A percentile compares a stretch with the other conserved stretches of the same genome.
phyloP scores from a whole-genome alignment of 2,888 invertebrate species.

The Callinectes sapidus region DNA sequence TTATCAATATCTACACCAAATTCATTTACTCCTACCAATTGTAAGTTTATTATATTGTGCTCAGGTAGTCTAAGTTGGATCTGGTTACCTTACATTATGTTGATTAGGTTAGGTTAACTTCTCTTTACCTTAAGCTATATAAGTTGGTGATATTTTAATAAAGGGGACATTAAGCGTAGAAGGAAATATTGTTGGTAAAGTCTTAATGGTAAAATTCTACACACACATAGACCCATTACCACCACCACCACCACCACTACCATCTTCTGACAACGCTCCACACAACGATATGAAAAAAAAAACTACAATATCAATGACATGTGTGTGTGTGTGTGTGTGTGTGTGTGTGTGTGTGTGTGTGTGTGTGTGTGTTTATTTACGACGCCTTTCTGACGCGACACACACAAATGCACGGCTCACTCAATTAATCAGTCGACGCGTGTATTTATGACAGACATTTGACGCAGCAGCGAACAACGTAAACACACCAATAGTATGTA shows the following conservation, averaged over 20 bases:
- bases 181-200: too few relatives aligned
- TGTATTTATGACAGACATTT: not conserved
- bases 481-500: not conserved
- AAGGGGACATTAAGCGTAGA: too few relatives aligned
- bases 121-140: too few relatives aligned
- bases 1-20: not conserved
- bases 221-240: too few relatives aligned
- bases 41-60: too few relatives aligned
- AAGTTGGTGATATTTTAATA: too few relatives aligned
- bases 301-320: not conserved
- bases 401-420: not conserved
- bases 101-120: too few relatives aligned
- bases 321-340: not conserved
- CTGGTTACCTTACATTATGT: too few relatives aligned
- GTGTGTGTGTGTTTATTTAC: not conserved
- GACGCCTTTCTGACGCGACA: not conserved
- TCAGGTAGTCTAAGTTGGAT: too few relatives aligned
- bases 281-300: not conserved
- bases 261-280: not conserved
- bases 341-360: too few relatives aligned
- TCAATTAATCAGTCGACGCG: not conserved
- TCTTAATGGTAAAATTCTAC: too few relatives aligned
- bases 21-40: too few relatives aligned
- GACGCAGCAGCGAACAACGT: not conserved
- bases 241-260: not conserved